Base-by-base conservation (phyloP, 2,113 vertebrate species). In the Kryptolebias marmoratus region DNA sequence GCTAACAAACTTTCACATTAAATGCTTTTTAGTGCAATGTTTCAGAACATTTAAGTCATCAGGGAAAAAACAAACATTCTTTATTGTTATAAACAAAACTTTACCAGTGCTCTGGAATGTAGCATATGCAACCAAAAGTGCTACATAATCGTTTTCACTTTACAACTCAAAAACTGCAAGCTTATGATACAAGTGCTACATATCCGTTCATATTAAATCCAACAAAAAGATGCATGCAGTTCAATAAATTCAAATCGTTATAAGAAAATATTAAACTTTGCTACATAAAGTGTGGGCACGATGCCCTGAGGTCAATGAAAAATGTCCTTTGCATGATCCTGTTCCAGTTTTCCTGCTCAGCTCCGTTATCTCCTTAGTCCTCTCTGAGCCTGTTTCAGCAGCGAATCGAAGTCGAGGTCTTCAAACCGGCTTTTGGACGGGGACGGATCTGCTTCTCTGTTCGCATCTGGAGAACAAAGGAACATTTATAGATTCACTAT, bases 301-400 rank as follows among this genome's bases (percentile, higher is more conserved):
- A 66, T 48, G 70, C 78, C 87, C 75, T 74, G 77, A 91, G 88
- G 78, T 90, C 71, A 1, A 12, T 47, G 58, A 57, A 13, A 10
- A 28, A 58, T 58, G 42, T 45, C 44, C 13, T 50, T 1, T n/a
- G 22, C 31, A 18, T n/a, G 7, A 10, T 1, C 6, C 28, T 16
- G 48, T 3, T 55, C 14, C 7, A 47, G 16, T 31, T 10, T 0
- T 52, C 7, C 18, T 44, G 18, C 32, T 30, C 7, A 1, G 9
- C 53, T 77, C 71, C 63, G 94, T 95, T 97, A 97, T 92, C 94
- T 96, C 90, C 92, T 90, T 64, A 93, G 74, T 77, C 92, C 95
- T 80, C 92, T 95, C 93, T 98, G 96, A 75, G 96, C 97, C 90
- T 97, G 95, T 91, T 95, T 96, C 83, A 98, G 94, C 90, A 98